Evolutionary conservation across 2,797 vertebrate species (phyloP), one percentile per base, ranked within the genome.

Genomic region (Bryconaethiops microstoma): DNA sequence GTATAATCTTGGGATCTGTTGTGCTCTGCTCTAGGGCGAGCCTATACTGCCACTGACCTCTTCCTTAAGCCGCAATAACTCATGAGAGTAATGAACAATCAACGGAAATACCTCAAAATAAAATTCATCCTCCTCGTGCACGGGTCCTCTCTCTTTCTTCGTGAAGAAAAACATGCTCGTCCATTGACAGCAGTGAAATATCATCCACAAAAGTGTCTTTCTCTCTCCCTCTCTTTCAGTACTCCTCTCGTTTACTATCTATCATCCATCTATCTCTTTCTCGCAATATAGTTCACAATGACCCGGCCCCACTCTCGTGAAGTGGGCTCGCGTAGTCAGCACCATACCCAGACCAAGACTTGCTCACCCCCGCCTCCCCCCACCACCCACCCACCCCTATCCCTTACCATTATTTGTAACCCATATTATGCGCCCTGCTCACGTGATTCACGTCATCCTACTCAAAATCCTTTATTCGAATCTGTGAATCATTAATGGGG

Each of bases 81-180:
- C 96, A 97, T 94, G 92, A 92, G 94, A 94, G 94, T 95, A 96
- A 97, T 94, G 96, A 97, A 98, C 97, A 99, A 99, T 98, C 94
- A 94, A 92, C 95, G 96, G 97, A 99, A 99, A 97, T 98, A 99
- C 97, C 97, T 99, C 96, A 97, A 97, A 97, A 98, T 97, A 97
- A 96, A 97, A 97, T 96, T 96, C 98, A 98, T 99, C 96, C 96
- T 98, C 95, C 88, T 92, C 91, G 92, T 93, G 94, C 95, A 94
- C 65, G 77, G 82, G 86, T 67, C 63, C 87, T 91, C 86, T 86
- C 87, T 92, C 83, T 91, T 78, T 87, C 88, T 92, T 90, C 90
- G 90, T 91, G 90, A 91, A 92, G 90, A 93, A 92, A 93, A 94
- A 94, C 93, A 94, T 91, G 93, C 93, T 93, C 92, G 92, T 94